Percentiles rank a stretch among this genome's conserved stretches.
phyloP scores from a whole-genome alignment of 2,113 vertebrate genomes.

The Stictonetta naevosa region DNA sequence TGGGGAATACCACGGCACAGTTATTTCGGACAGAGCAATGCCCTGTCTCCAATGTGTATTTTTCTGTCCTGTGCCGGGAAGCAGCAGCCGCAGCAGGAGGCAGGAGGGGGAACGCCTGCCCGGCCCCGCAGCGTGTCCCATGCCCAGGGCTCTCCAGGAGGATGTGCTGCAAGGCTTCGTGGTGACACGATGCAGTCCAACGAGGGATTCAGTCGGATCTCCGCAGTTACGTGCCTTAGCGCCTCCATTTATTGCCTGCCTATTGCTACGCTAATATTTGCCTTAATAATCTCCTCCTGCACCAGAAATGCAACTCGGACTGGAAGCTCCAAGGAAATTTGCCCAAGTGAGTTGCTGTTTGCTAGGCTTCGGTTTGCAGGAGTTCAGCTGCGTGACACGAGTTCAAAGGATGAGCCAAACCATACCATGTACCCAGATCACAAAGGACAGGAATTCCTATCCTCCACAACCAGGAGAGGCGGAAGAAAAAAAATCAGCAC shows the following conservation, averaged over 20 bases:
- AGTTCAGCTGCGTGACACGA: neutral
- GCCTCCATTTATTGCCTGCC: neutral
- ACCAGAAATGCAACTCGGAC: fast-evolving
- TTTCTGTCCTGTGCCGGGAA: neutral
- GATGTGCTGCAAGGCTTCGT: fast-evolving
- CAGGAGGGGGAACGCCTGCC: neutral
- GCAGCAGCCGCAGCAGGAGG: neutral
- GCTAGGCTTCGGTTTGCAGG: neutral
- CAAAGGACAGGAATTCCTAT: neutral
- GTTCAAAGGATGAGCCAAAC: neutral
- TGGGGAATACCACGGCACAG: neutral
- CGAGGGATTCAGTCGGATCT: neutral
- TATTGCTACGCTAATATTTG: neutral
- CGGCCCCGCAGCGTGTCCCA: fast-evolving
- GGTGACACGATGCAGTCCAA: fast-evolving
- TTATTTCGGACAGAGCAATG: neutral
- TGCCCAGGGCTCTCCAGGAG: neutral
- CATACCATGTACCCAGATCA: fast-evolving
- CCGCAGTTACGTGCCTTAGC: neutral
- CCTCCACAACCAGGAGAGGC: neutral
- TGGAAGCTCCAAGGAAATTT: neutral
- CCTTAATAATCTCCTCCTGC: neutral
- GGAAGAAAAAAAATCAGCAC: neutral
- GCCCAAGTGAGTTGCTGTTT: neutral
- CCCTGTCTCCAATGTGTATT: neutral